A percentile compares a stretch with the other conserved stretches of the same genome.
Conservation (phyloP, 1,140 invertebrate species). For the Spodoptera litura region DNA sequence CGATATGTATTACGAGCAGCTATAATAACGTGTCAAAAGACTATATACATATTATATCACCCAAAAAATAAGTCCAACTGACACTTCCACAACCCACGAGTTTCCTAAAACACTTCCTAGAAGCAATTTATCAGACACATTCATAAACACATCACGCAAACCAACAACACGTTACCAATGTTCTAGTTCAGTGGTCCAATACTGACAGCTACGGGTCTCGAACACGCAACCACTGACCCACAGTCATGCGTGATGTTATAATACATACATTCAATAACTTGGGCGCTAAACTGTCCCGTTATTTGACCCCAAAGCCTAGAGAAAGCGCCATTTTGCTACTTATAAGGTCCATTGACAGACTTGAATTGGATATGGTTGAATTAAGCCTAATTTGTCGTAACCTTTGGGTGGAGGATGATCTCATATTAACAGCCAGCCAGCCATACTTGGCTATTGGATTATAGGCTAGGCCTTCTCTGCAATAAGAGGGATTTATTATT, state of each 20-base stretch:
- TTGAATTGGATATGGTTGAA: background rate
- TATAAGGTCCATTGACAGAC: slow-evolving; percentile 43
- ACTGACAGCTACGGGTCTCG: background rate
- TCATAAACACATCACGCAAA: background rate
- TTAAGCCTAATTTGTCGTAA: background rate
- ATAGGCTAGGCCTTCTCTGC: too few relatives aligned
- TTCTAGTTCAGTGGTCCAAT: background rate
- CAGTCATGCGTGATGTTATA: slow-evolving; percentile 16
- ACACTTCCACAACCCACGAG: too few relatives aligned
- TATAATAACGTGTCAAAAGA: too few relatives aligned
- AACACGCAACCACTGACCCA: slow-evolving; percentile 26
- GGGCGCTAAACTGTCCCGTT: slow-evolving; percentile 50
- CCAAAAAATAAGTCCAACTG: too few relatives aligned
- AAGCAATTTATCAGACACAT: background rate
- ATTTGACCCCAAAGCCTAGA: slow-evolving; percentile 55
- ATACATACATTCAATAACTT: slow-evolving; percentile 32
- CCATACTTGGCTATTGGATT: too few relatives aligned
- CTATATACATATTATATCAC: too few relatives aligned
- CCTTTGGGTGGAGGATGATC: too few relatives aligned
- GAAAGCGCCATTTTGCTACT: slow-evolving; percentile 57
- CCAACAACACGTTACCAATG: background rate
- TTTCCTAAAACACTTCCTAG: background rate
- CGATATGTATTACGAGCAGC: too few relatives aligned
- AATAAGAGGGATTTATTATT: too few relatives aligned
- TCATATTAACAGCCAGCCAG: too few relatives aligned